Evolutionary conservation across 2,113 vertebrate species (phyloP).

Genomic region (Neolamprologus sp.): DNA sequence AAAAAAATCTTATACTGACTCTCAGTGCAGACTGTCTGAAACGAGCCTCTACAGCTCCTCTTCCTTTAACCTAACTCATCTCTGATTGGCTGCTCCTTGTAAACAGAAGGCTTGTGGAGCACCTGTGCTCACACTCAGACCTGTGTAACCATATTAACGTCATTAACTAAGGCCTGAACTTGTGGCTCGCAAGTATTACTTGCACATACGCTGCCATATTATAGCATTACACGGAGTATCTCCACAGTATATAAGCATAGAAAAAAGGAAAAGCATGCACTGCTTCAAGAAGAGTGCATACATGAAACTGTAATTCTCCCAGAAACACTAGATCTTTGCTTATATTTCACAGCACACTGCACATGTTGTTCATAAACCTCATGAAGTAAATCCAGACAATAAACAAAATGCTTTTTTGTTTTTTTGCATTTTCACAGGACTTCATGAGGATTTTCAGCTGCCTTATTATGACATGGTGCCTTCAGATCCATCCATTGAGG

Average conservation of each 20-base stretch:
- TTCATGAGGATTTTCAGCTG: constrained; percentile 92
- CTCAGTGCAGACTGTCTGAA: background rate
- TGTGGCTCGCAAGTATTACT: background rate
- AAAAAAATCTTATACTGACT: background rate
- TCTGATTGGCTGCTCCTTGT: background rate
- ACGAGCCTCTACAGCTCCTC: background rate
- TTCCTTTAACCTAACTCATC: background rate
- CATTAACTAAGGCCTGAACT: background rate
- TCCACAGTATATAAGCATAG: background rate
- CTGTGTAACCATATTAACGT: background rate
- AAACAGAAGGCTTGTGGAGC: background rate
- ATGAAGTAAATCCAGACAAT: background rate
- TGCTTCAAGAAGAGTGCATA: background rate
- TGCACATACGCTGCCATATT: background rate
- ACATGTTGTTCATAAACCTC: background rate
- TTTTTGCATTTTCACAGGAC: constrained; percentile 62
- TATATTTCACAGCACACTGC: background rate
- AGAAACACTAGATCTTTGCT: background rate
- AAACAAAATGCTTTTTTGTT: background rate
- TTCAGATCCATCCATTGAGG: constrained; percentile 94
- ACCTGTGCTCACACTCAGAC: background rate
- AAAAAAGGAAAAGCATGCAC: background rate
- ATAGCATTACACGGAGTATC: background rate
- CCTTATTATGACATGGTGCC: constrained; percentile 96
- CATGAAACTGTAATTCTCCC: background rate